These are phyloP conservation scores for Microplitis mediator DNA, from an alignment of 1,140 invertebrate species.

Conservation along the genomic window DNA sequence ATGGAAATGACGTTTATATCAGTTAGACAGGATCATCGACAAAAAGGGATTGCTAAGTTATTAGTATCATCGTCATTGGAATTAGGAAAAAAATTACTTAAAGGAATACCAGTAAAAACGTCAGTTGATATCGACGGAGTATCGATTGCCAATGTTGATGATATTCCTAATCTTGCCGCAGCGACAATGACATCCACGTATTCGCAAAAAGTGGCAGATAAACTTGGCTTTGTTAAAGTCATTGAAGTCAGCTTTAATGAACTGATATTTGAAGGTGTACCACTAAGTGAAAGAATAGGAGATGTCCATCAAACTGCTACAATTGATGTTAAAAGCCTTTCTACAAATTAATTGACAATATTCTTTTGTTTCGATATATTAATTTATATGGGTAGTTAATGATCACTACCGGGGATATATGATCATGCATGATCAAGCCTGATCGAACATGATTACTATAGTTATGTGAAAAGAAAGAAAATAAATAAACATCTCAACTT, in stretches of 20 bases:
- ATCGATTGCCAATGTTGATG: constrained; percentile 55
- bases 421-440: too few relatives aligned
- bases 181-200: constrained; percentile 66
- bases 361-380: too few relatives aligned
- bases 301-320: constrained; percentile 44
- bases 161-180: constrained; percentile 63
- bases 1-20: constrained; percentile 72
- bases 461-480: too few relatives aligned
- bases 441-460: too few relatives aligned
- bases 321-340: constrained; percentile 49
- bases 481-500: too few relatives aligned
- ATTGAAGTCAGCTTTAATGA: constrained; percentile 58
- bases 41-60: constrained; percentile 61
- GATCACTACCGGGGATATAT: too few relatives aligned
- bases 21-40: constrained; percentile 59
- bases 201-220: constrained; percentile 64
- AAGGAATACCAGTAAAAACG: constrained; percentile 58
- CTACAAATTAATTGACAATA: neutral
- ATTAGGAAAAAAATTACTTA: constrained; percentile 60
- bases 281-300: constrained; percentile 62
- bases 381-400: too few relatives aligned
- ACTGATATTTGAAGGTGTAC: constrained; percentile 64
- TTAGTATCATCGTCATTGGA: constrained; percentile 63
- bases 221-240: constrained; percentile 63
- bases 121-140: constrained; percentile 39